Conservation (phyloP, 2,888 invertebrate genomes). For the Acleris emargana region DNA sequence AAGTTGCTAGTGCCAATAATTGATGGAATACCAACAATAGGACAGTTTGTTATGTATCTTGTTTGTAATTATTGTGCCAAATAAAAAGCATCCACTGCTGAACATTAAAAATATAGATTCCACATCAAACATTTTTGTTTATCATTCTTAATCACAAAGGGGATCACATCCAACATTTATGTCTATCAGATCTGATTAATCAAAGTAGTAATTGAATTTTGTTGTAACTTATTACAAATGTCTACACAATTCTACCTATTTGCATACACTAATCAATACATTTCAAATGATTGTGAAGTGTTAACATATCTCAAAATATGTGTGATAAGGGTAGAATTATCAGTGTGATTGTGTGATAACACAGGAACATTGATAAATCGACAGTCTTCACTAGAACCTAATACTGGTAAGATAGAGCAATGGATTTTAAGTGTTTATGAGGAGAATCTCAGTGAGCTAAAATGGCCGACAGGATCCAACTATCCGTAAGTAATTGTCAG, state of each 20-base stretch:
- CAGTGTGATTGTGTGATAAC: slow-evolving; percentile 62
- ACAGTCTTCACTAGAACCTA: slow-evolving; percentile 56
- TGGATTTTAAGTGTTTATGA: slow-evolving; percentile 50
- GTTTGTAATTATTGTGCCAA: too few species aligned
- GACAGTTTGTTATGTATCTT: too few species aligned
- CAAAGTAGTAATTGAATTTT: slow-evolving; percentile 6
- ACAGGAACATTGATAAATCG: slow-evolving; percentile 63
- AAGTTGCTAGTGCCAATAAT: too few species aligned
- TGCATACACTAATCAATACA: slow-evolving; percentile 18
- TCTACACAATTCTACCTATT: slow-evolving; percentile 18
- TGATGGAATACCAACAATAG: too few species aligned
- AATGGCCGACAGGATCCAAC: slow-evolving; percentile 66
- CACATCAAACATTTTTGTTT: too few species aligned
- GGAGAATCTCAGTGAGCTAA: slow-evolving; percentile 59
- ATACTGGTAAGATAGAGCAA: slow-evolving; percentile 48
- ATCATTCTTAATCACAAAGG: too few species aligned
- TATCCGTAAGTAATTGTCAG: slow-evolving; percentile 63
- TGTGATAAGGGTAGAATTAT: slow-evolving; percentile 59
- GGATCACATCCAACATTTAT: not conserved
- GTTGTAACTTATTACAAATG: slow-evolving; percentile 4
- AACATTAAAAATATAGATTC: too few species aligned
- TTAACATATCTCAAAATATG: slow-evolving; percentile 59
- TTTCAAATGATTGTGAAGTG: slow-evolving; percentile 26
- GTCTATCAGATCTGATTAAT: slow-evolving; percentile 1
- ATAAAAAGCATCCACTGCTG: too few species aligned